Conservation (phyloP, 2,888 invertebrate genomes). For the Abscondita cerata region DNA sequence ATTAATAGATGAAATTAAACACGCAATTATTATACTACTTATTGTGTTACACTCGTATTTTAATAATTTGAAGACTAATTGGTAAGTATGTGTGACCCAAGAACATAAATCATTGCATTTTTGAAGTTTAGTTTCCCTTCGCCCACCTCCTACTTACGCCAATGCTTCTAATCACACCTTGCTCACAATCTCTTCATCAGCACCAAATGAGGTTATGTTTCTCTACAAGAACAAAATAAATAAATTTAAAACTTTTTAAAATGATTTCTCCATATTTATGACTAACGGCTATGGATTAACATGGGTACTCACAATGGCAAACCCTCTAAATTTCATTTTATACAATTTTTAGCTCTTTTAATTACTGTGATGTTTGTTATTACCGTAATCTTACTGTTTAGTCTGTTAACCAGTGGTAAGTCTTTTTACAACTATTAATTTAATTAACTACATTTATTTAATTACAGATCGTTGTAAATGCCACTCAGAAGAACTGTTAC, state of each 20-base stretch:
- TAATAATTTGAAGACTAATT: too few relatives aligned
- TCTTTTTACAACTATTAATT: background rate
- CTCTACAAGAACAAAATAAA: background rate
- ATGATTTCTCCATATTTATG: slow-evolving; percentile 7
- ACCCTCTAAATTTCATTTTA: slow-evolving; percentile 29
- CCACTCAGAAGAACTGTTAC: slow-evolving; percentile 39
- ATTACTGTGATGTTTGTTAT: slow-evolving; percentile 43
- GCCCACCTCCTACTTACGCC: too few relatives aligned
- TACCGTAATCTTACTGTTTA: slow-evolving; percentile 49
- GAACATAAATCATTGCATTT: too few relatives aligned
- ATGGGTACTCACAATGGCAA: slow-evolving; percentile 37
- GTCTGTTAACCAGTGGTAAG: slow-evolving; percentile 51
- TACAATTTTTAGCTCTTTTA: slow-evolving; percentile 40
- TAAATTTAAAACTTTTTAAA: background rate
- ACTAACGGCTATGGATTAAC: slow-evolving; percentile 16
- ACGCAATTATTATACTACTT: too few relatives aligned
- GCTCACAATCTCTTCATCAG: background rate
- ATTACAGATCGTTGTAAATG: slow-evolving; percentile 52
- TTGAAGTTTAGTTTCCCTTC: too few relatives aligned
- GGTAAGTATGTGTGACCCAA: too few relatives aligned
- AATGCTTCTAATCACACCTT: too few relatives aligned
- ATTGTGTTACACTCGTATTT: too few relatives aligned
- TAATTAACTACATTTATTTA: slow-evolving; percentile 11
- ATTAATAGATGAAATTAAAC: too few relatives aligned
- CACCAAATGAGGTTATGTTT: slow-evolving; percentile 13